These are phyloP conservation scores for Manacus vitellinus DNA, from an alignment of 2,113 vertebrate genomes.

Conservation along the genomic window DNA sequence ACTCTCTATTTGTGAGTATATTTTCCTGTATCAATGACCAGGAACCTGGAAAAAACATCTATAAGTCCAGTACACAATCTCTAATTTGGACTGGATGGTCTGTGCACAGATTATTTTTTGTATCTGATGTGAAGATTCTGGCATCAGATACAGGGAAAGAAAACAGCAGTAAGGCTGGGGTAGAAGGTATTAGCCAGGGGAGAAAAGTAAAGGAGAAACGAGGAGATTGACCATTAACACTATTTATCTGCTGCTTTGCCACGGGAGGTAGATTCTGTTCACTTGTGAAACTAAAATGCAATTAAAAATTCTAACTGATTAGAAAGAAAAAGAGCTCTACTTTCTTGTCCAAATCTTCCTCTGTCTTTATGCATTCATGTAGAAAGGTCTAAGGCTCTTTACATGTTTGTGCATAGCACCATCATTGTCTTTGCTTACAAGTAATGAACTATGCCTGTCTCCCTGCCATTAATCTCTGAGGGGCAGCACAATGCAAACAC, in stretches of 20 bases:
- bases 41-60: neutral
- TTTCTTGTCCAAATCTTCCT: neutral
- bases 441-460: neutral
- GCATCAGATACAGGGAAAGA: neutral
- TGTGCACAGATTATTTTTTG: neutral
- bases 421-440: neutral
- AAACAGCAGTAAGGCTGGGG: neutral
- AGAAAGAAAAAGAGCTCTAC: neutral
- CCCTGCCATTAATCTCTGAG: neutral
- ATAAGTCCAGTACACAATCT: accelerated
- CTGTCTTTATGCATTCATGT: neutral
- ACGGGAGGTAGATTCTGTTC: neutral
- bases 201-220: neutral
- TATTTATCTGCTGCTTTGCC: neutral
- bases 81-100: neutral
- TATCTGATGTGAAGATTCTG: neutral
- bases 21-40: neutral
- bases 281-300: neutral
- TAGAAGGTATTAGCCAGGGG: neutral
- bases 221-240: neutral
- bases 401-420: neutral
- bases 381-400: neutral
- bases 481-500: neutral
- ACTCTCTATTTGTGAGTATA: neutral
- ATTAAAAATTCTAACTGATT: neutral